Evolutionary conservation across 1,140 invertebrate species (phyloP).

Genomic region (Aphis gossypii): DNA sequence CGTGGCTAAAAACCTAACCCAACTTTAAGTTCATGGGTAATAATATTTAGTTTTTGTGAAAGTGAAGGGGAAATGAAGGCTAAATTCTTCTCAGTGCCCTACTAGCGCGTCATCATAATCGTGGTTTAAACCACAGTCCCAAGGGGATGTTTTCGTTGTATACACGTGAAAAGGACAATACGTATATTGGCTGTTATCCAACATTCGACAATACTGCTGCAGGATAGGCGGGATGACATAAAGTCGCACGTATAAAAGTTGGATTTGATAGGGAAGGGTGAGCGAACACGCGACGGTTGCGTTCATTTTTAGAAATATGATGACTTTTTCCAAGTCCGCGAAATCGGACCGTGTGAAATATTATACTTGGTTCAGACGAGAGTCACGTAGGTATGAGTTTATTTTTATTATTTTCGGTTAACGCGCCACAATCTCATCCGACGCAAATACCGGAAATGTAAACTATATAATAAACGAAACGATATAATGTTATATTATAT

Average conservation of each 20-base stretch:
- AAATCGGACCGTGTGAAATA: background rate
- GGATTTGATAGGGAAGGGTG: background rate
- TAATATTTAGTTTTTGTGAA: background rate
- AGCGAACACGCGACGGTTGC: background rate
- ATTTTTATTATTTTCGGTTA: conserved; percentile 25
- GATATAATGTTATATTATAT: background rate
- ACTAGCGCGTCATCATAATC: background rate
- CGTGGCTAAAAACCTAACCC: background rate
- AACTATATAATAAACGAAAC: background rate
- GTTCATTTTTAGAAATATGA: conserved; percentile 2
- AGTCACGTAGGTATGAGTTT: conserved; percentile 7
- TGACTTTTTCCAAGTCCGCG: background rate
- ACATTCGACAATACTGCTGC: background rate
- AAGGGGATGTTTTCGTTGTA: background rate
- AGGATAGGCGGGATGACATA: background rate
- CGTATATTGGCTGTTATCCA: background rate
- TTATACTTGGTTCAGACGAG: background rate
- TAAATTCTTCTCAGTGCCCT: background rate
- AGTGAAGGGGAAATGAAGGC: background rate
- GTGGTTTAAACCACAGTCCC: background rate
- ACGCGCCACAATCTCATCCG: background rate
- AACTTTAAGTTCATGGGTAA: background rate
- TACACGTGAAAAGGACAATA: background rate
- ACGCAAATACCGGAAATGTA: background rate
- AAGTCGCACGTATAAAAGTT: background rate